phyloP scores from a whole-genome alignment of 1,140 invertebrate species.

The Schlechtendalia chinensis region DNA sequence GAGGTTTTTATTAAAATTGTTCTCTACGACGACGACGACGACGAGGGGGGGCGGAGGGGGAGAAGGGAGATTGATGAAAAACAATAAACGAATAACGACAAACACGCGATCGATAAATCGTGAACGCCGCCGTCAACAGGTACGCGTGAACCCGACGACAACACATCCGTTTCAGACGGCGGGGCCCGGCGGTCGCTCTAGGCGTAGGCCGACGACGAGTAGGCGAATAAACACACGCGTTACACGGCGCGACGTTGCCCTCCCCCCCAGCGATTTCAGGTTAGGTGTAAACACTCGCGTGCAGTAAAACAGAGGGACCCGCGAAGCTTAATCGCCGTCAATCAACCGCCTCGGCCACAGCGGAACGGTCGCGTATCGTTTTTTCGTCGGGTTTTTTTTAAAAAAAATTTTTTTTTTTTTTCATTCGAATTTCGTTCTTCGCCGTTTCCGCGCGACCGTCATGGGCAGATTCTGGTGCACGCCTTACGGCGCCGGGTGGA shows the following conservation, averaged over 20 bases:
- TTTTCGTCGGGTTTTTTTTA: neutral
- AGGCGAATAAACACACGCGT: neutral
- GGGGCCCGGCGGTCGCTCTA: conserved; percentile 8
- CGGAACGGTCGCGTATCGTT: conserved; percentile 2
- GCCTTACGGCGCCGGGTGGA: neutral
- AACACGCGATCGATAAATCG: conserved; percentile 31
- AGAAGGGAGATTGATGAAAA: too few species aligned
- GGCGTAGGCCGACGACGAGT: conserved; percentile 41
- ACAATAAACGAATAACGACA: neutral
- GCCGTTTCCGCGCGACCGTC: neutral
- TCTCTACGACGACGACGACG: too few species aligned
- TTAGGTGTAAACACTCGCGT: conserved; percentile 20
- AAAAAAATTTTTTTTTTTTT: neutral
- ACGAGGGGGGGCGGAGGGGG: too few species aligned
- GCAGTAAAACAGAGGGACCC: conserved; percentile 21
- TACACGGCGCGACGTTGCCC: neutral
- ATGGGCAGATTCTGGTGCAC: conserved; percentile 35
- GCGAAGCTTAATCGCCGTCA: conserved; percentile 30
- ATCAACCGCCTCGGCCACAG: conserved; percentile 21
- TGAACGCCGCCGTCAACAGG: conserved; percentile 23
- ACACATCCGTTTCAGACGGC: conserved; percentile 45
- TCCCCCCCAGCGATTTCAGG: conserved; percentile 38
- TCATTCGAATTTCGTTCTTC: neutral
- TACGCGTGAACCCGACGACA: conserved; percentile 18
- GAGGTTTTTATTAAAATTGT: too few species aligned